Percentiles rank a stretch among this genome's conserved stretches.
These are phyloP conservation scores for Notolepis coatsorum DNA, from an alignment of 2,797 vertebrate species.

Conservation along the genomic window DNA sequence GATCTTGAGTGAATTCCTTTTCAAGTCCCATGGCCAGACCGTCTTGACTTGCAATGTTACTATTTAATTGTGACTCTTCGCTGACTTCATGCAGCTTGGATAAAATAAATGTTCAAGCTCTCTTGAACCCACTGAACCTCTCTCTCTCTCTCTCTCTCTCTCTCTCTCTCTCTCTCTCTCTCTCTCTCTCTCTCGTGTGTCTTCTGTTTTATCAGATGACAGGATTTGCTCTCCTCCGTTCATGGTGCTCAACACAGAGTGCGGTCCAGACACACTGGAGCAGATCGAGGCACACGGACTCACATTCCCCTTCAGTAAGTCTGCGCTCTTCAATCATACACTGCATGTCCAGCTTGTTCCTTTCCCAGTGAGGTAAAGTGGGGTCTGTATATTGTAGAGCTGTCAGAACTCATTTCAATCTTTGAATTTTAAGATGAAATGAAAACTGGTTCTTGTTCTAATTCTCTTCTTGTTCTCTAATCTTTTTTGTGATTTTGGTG, in stretches of 20 bases:
- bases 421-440: too few relatives aligned
- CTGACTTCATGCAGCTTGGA: too few relatives aligned
- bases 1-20: too few relatives aligned
- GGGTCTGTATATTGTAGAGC: too few relatives aligned
- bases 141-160: not conserved
- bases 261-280: slow-evolving; percentile 89
- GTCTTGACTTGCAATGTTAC: not conserved
- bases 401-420: too few relatives aligned
- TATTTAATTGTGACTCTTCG: too few relatives aligned
- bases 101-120: too few relatives aligned
- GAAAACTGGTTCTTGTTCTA: too few relatives aligned
- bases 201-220: slow-evolving; percentile 69
- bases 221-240: slow-evolving; percentile 96
- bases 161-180: not conserved
- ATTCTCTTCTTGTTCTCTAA: too few relatives aligned
- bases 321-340: not conserved
- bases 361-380: too few relatives aligned
- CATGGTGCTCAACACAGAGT: slow-evolving; percentile 95
- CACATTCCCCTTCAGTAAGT: slow-evolving; percentile 97
- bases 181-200: slow-evolving; percentile 7
- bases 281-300: slow-evolving; percentile 93
- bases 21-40: not conserved
- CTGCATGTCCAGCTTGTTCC: too few relatives aligned
- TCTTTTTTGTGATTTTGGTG: too few relatives aligned
- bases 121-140: not conserved